Base-by-base conservation (phyloP, 1,140 invertebrate species). In the Anadara kagoshimensis region DNA sequence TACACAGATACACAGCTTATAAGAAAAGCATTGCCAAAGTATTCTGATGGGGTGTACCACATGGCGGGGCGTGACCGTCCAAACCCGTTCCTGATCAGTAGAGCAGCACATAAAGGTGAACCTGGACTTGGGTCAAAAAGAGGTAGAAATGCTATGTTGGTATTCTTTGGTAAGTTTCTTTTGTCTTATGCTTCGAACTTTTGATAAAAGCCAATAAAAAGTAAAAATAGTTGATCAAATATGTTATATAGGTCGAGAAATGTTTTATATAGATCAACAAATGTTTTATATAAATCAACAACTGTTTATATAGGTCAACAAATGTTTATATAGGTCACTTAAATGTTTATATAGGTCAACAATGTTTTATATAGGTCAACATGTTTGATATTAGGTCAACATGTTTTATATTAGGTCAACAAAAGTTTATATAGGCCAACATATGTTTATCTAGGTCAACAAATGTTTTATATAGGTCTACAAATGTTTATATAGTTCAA, bases 71-170 rank as follows among this genome's bases (percentile, higher is more conserved):
- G 93, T 54, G 93, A 97, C 87, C 91, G 97, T 41, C 96, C 97
- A 14, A 97, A 95, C 78, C 95, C 97, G 0, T 90, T 97, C 70
- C 93, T 93, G 59, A 91, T 99, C 3, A 97, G 95, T 78, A 93
- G 96, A 82, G 89, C 94, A 0, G 74, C 80, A 16, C 95, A 99
- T 85, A 93, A 94, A 78, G 98, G 97, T 7, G 91, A 93, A 57
- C 96, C 97, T 86, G 97, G 97, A 0, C 89, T 96, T 47, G 92
- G 94, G 0, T 99, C 97, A 0, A 89, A 93, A 41, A 92, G 92
- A 66, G 98, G 98, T 88, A 91, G 96, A 51, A 99, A 97, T 0
- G 96, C 97, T 0, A 90, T 99, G 69, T 92, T 98, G 43, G 97
- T 97, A 11, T 99, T 98, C 89, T 99, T 99, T 87, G 96, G 95